Evolutionary conservation across 2,113 vertebrate species (phyloP), one percentile per base, ranked within the genome.

Genomic region (Thunnus maccoyii): DNA sequence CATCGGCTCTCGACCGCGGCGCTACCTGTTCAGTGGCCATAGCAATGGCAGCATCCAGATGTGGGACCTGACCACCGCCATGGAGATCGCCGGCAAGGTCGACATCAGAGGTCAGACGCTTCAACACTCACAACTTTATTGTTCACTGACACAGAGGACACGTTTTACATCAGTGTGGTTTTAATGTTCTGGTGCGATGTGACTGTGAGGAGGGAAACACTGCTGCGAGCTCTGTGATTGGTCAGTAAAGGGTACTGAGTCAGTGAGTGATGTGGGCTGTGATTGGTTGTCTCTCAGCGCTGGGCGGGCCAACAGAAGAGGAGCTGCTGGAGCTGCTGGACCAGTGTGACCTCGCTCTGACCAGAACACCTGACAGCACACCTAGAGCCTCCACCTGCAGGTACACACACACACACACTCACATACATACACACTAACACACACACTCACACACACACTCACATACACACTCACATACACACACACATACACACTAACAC

Each of bases 21-120:
- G 97, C 2, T 97, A 96, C 91, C 95, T 98, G 64, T 97, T 98
- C 91, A 97, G 97, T 0, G 97, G 97, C 70, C 97, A 98, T 12
- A 64, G 94, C 88, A 97, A 97, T 0, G 97, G 97, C 83, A 97
- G 97, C 92, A 95, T 98, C 86, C 96, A 97, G 93, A 96, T 97
- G 96, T 98, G 97, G 97, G 97, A 98, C 91, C 94, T 98, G 32
- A 98, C 97, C 32, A 98, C 97, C 0, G 97, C 97, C 60, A 97
- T 97, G 96, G 97, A 98, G 20, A 95, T 96, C 18, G 93, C 94
- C 0, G 92, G 94, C 17, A 95, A 95, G 80, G 94, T 95, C 8
- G 95, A 95, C 86, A 94, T 94, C 73, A 83, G 91, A 89, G 95
- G 95, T 96, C 3, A 88, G 83, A 5, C 16, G 0, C 20, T 8